Conservation (phyloP, 2,113 vertebrate genomes). For the Melanostigma gelatinosum region DNA sequence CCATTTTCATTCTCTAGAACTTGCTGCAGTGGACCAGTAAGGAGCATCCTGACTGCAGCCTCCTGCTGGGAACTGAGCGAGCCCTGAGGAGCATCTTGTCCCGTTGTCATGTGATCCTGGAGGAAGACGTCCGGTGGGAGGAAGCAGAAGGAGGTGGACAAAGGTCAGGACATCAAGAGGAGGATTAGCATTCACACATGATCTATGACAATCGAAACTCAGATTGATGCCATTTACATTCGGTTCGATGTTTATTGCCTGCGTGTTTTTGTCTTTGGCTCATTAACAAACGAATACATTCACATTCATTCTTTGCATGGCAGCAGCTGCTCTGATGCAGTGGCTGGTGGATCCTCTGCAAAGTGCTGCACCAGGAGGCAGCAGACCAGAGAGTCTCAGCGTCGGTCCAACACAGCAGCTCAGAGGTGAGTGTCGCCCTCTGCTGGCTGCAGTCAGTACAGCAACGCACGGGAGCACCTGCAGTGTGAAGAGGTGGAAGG, state of each 20-base stretch:
- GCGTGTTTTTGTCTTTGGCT: background rate
- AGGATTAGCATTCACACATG: background rate
- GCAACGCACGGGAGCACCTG: background rate
- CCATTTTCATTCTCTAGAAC: slow-evolving; percentile 46
- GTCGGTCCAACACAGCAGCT: slow-evolving; percentile 41
- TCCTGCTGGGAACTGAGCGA: slow-evolving; percentile 76
- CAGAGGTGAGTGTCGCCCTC: slow-evolving; percentile 66
- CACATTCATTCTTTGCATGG: background rate
- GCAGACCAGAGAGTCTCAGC: slow-evolving; percentile 28
- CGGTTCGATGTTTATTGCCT: background rate
- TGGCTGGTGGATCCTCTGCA: slow-evolving; percentile 8
- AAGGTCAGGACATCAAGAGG: slow-evolving; percentile 46
- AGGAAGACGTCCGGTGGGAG: slow-evolving; percentile 73
- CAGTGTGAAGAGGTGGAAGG: background rate
- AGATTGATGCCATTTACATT: background rate
- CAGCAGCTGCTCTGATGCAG: slow-evolving; percentile 45
- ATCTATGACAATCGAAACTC: background rate
- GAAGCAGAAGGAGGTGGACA: slow-evolving; percentile 47
- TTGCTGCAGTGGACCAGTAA: slow-evolving; percentile 79
- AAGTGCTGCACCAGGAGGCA: slow-evolving; percentile 40
- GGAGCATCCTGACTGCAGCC: slow-evolving; percentile 80
- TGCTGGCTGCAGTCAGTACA: slow-evolving; percentile 7
- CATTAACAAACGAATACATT: background rate
- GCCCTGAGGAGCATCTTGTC: slow-evolving; percentile 71
- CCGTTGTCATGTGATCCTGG: slow-evolving; percentile 80